A percentile compares a stretch with the other conserved stretches of the same genome.
Conservation (phyloP, 2,113 vertebrate species). For the Solenodon paradoxus region DNA sequence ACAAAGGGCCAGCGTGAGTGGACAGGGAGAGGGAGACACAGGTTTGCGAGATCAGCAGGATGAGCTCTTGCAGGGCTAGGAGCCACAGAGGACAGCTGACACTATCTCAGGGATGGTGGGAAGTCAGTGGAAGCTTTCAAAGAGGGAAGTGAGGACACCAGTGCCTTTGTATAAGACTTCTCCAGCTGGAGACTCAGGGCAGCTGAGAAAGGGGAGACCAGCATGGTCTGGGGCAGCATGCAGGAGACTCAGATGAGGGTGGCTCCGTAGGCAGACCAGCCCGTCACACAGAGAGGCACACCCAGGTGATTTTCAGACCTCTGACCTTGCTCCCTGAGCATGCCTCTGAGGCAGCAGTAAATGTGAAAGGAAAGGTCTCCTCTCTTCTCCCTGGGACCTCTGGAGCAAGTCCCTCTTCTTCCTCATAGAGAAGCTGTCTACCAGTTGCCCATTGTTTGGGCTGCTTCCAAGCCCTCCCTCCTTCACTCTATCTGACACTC, state of each 20-base stretch:
- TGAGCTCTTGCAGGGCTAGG: neutral
- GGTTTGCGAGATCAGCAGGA: neutral
- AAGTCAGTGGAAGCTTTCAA: neutral
- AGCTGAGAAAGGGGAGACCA: neutral
- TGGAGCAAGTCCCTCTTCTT: neutral
- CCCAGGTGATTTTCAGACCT: too few relatives aligned
- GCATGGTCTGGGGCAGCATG: too few relatives aligned
- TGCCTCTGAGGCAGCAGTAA: neutral
- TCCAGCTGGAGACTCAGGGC: neutral
- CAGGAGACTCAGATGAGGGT: neutral
- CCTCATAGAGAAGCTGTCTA: neutral
- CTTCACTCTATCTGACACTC: neutral
- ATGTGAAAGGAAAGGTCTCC: neutral
- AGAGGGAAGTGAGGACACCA: neutral
- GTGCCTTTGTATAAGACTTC: neutral
- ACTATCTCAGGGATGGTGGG: neutral
- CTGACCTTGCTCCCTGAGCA: too few relatives aligned
- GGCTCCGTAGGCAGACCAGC: neutral
- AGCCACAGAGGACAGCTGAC: neutral
- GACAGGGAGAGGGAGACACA: too few relatives aligned
- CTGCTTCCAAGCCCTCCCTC: neutral
- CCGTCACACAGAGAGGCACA: rapidly evolving
- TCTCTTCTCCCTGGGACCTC: neutral
- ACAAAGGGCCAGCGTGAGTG: too few relatives aligned
- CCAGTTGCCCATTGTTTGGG: neutral